These are phyloP conservation scores for Malacoraja senta DNA, from an alignment of 2,797 vertebrate genomes.

Conservation along the genomic window DNA sequence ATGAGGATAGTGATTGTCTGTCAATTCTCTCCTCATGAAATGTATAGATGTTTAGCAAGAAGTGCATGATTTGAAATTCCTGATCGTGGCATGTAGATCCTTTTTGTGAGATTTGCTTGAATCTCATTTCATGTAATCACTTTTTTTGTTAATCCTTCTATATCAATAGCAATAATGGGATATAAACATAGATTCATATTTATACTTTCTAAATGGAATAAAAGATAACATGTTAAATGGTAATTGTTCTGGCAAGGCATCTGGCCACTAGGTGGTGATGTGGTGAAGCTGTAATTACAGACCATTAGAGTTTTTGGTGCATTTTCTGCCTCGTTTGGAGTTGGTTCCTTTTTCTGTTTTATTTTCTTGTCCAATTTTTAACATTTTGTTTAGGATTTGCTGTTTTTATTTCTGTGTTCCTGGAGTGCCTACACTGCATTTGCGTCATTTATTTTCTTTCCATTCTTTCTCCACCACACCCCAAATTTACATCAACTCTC, in stretches of 20 bases:
- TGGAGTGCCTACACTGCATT: not conserved
- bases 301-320: not conserved
- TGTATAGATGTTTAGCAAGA: not conserved
- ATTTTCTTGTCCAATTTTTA: not conserved
- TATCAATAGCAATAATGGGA: not conserved
- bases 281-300: slow-evolving; percentile 10
- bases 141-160: not conserved
- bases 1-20: not conserved
- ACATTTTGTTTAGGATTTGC: not conserved
- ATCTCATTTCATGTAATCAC: not conserved
- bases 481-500: too few relatives aligned
- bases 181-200: not conserved
- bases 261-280: slow-evolving; percentile 17
- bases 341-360: not conserved
- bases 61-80: not conserved
- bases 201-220: not conserved
- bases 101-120: not conserved
- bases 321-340: not conserved
- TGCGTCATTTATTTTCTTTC: not conserved
- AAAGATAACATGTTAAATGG: not conserved
- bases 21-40: not conserved
- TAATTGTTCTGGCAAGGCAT: not conserved
- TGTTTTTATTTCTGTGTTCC: not conserved
- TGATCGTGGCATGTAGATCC: not conserved
- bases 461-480: too few relatives aligned